phyloP scores from a whole-genome alignment of 2,888 invertebrate genomes.

The Keiferia lycopersicella region DNA sequence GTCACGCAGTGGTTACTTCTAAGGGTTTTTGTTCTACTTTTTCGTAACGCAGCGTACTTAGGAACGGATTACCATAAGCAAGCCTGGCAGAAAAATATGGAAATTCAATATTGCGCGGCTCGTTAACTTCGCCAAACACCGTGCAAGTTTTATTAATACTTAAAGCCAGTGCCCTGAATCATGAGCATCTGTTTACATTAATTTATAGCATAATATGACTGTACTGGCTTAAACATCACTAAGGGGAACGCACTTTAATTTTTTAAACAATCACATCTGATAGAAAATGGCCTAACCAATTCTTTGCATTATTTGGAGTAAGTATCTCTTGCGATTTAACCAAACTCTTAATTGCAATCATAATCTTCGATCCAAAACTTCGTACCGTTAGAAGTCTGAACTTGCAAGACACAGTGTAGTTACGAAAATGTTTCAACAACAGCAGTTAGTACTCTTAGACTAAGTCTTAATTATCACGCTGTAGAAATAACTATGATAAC shows the following conservation, averaged over 20 bases:
- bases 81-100: constrained; percentile 38
- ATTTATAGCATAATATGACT: background rate
- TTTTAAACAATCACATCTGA: no score
- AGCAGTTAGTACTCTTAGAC: background rate
- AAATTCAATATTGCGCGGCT: constrained; percentile 39
- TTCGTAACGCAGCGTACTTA: constrained; percentile 6
- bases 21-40: constrained; percentile 10
- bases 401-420: background rate
- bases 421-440: constrained; percentile 9
- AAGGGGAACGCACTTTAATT: no score
- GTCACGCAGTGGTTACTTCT: constrained; percentile 57
- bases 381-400: background rate
- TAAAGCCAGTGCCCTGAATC: background rate
- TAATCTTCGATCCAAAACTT: background rate
- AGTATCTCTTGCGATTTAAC: background rate
- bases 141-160: constrained; percentile 35
- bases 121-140: constrained; percentile 45
- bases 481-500: constrained; percentile 1
- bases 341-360: background rate
- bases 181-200: constrained; percentile 12
- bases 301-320: no score
- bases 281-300: no score
- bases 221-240: background rate
- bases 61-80: constrained; percentile 37
- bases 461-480: constrained; percentile 4